phyloP scores from a whole-genome alignment of 2,797 vertebrate genomes.

The Eospalax fontanierii region DNA sequence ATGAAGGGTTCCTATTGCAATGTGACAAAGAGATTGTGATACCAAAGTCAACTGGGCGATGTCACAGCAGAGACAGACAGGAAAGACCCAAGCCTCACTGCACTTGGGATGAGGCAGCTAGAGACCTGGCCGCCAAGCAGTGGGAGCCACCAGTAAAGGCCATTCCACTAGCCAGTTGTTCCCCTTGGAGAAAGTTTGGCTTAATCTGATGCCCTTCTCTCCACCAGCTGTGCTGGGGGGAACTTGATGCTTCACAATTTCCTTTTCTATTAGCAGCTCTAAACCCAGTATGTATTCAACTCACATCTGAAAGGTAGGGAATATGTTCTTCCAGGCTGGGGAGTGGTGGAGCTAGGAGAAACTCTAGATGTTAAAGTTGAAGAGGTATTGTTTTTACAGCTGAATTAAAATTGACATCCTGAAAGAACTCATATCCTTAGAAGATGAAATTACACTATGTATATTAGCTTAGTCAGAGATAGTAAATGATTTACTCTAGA shows the following conservation, averaged over 20 bases:
- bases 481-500: constrained; percentile 36
- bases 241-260: constrained; percentile 48
- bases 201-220: background rate
- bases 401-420: constrained; percentile 57
- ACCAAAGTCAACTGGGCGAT: background rate
- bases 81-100: background rate
- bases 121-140: background rate
- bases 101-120: background rate
- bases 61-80: constrained; percentile 39
- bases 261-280: background rate
- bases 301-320: constrained; percentile 42
- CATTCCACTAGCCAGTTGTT: background rate
- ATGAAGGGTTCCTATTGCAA: constrained; percentile 48
- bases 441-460: background rate
- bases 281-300: constrained; percentile 1
- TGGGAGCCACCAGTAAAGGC: background rate
- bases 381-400: constrained; percentile 15
- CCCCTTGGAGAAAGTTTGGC: background rate
- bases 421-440: constrained; percentile 67
- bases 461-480: background rate
- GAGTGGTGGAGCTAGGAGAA: background rate
- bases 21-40: background rate
- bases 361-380: background rate
- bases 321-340: background rate
- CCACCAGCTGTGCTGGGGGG: background rate